Evolutionary conservation across 2,113 vertebrate genomes (phyloP).

Genomic region (Shinisaurus crocodilurus): DNA sequence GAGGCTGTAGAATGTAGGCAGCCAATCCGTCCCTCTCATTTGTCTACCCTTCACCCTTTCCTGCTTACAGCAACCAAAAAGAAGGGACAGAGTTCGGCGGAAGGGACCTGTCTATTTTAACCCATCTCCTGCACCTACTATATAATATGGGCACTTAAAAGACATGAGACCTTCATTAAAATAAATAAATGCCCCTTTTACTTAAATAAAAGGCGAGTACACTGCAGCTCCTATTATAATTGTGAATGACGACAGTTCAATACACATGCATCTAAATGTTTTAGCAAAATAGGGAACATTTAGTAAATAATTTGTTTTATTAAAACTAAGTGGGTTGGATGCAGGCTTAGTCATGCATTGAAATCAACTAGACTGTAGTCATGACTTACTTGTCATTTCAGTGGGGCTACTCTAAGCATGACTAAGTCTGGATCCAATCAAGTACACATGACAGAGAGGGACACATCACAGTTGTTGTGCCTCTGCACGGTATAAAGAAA

Average conservation of each 20-base stretch:
- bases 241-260: background rate
- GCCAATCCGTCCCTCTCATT: background rate
- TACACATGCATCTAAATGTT: background rate
- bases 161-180: background rate
- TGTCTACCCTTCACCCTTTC: background rate
- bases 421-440: too few relatives aligned
- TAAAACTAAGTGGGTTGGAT: background rate
- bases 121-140: background rate
- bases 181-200: background rate
- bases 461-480: background rate
- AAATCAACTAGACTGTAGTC: too few relatives aligned
- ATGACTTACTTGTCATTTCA: too few relatives aligned
- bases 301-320: background rate
- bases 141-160: background rate
- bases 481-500: background rate
- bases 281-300: background rate
- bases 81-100: background rate
- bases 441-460: background rate
- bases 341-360: too few relatives aligned
- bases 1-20: background rate
- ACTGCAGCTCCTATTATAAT: background rate
- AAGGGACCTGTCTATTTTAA: background rate
- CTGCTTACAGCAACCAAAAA: background rate
- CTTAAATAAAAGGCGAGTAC: background rate
- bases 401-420: too few relatives aligned